Evolutionary conservation across 1,140 invertebrate genomes (phyloP).

Genomic region (Araneus ventricosus): DNA sequence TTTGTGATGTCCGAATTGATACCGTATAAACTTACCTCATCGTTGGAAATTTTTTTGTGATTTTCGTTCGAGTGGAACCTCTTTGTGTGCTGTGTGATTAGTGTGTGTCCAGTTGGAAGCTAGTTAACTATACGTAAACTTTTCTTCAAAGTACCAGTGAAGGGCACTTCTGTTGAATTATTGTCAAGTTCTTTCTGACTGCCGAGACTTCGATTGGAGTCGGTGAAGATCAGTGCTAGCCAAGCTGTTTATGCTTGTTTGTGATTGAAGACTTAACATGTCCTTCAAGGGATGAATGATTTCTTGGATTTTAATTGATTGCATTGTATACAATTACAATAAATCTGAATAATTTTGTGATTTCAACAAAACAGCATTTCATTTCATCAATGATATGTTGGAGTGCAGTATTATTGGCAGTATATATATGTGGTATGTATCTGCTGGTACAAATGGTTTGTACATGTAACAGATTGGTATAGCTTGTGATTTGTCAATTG

Average conservation of each 20-base stretch:
- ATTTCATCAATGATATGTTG: constrained; percentile 12
- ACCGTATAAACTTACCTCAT: constrained; percentile 29
- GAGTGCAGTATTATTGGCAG: constrained; percentile 29
- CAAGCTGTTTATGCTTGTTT: not conserved
- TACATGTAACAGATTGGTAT: constrained; percentile 23
- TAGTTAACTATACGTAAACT: constrained; percentile 56
- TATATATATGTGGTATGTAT: not conserved
- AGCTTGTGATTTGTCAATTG: constrained; percentile 31
- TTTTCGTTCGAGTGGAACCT: too few relatives aligned
- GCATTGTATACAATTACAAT: not conserved
- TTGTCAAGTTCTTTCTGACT: not conserved
- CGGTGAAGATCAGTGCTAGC: not conserved
- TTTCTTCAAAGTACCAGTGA: not conserved
- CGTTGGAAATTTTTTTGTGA: not conserved
- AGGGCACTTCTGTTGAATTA: constrained; percentile 36
- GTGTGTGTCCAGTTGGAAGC: not conserved
- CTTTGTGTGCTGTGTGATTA: not conserved
- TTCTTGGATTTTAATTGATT: not conserved
- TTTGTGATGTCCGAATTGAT: constrained; percentile 31
- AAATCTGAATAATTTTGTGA: not conserved
- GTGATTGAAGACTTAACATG: not conserved
- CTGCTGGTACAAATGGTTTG: constrained; percentile 12
- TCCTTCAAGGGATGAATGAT: not conserved
- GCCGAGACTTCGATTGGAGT: not conserved
- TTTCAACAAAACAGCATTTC: not conserved